Evolutionary conservation across 2,113 vertebrate genomes (phyloP), one percentile per base, ranked within the genome.

Genomic region (Aplodontia rufa): DNA sequence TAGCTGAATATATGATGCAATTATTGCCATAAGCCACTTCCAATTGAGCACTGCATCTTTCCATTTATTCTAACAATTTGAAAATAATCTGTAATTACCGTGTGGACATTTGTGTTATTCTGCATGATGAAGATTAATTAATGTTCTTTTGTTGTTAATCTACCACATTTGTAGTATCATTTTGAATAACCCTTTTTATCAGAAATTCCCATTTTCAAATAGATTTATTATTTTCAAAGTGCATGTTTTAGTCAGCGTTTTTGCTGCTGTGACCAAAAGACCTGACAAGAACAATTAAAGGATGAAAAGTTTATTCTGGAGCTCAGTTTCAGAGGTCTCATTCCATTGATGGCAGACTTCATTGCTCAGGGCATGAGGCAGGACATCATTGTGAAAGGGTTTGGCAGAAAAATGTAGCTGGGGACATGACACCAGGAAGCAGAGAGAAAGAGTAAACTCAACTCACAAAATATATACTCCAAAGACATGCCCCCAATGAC

Each of bases 1-100:
- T 60, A 96, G 7, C 20, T 90, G 69, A 84, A 30, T 49, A 80
- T 80, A 84, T 80, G 35, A 87, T 89, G 30, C 68, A 93, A n/a
- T 90, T 86, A 78, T 86, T 64, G 13, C 40, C 26, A 86, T 42
- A 86, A 86, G 10, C n/a, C n/a, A 87, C 40, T 91, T 96, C 16
- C 32, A 89, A 8, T 17, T 47, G 28, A 96, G 6, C 10, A 68
- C 6, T 37, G 6, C 9, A 79, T 83, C 89, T 71, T 95, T 10
- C 22, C 93, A 55, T 74, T 93, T 66, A 89, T 68, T 90, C 22
- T 69, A 87, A 69, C n/a, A 79, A 83, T 64, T 69, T 75, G 6
- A 96, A 95, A 95, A 93, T 68, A 90, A 94, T 80, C 47, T 64
- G 3, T 74, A 95, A 53, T 83, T 90, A 91, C 24, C 37, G 79